These are phyloP conservation scores for Microctenopoma steveboyesi DNA, from an alignment of 2,797 vertebrate species.

Conservation along the genomic window DNA sequence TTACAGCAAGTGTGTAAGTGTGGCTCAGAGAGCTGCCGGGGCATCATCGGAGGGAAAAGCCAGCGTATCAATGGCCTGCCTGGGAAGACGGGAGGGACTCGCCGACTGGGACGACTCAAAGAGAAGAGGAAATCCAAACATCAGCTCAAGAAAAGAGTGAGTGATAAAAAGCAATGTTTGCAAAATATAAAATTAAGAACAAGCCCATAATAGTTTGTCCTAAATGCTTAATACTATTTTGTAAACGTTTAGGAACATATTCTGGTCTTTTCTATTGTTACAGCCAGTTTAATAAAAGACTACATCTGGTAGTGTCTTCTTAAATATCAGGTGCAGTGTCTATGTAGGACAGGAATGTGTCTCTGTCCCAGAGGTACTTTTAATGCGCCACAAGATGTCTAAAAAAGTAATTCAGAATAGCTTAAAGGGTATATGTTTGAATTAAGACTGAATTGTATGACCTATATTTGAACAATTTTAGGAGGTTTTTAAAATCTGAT, in stretches of 20 bases:
- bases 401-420: constrained; percentile 44
- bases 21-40: constrained; percentile 92
- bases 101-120: constrained; percentile 90
- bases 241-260: background rate
- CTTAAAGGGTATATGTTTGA: constrained; percentile 31
- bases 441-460: constrained; percentile 21
- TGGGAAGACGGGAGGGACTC: constrained; percentile 84
- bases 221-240: background rate
- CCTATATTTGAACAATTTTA: constrained; percentile 9
- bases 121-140: constrained; percentile 99
- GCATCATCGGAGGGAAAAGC: constrained; percentile 96
- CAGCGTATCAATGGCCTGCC: constrained; percentile 91
- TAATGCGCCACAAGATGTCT: constrained; percentile 50
- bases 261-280: background rate
- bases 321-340: constrained; percentile 46
- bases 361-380: constrained; percentile 54
- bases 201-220: background rate
- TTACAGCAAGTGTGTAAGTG: constrained; percentile 94
- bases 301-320: constrained; percentile 3
- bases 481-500: background rate
- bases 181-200: too few species aligned
- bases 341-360: constrained; percentile 62
- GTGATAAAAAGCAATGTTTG: constrained; percentile 26
- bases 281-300: constrained; percentile 8
- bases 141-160: constrained; percentile 96